Base-by-base conservation (phyloP, 2,113 vertebrate genomes). In the Lycocorax pyrrhopterus region DNA sequence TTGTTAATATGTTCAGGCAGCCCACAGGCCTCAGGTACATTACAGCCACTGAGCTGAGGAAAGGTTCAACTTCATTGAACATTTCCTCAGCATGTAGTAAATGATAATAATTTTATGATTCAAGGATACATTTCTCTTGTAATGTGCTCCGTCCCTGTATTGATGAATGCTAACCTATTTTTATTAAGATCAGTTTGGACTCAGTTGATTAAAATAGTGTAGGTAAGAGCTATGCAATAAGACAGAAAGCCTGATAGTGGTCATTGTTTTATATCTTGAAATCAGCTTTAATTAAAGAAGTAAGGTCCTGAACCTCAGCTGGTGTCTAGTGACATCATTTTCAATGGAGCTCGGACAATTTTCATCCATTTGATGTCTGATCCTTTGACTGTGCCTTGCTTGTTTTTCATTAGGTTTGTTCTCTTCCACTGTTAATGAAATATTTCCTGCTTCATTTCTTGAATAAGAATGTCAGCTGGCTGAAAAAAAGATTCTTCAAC, bases 171-270 rank as follows among this genome's bases (percentile, higher is more conserved):
- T 90, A 96, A 95, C 91, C 64, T 94, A 73, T 89, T 97, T 97
- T 97, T 91, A 92, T 96, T 94, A 96, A 96, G 94, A 87, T n/a
- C 41, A 84, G 16, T 91, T 87, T 89, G 84, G 47, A 74, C 18
- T 87, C 32, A 53, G 69, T 73, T 96, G 78, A 89, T 95, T 95
- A 95, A 93, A 71, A 56, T 25, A 94, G 14, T 8, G 4, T 63
- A 91, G 51, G 88, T 83, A 89, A 75, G 47, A 90, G 43, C 55
- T 71, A 71, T 1, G 2, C 49, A 96, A 84, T 90, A 96, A 93
- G 59, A 29, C 82, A 79, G 41, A 93, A 53, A 93, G 52, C 30
- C 39, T 89, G 75, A 83, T 78, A 89, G 80, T 84, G 58, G 43
- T 64, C 33, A 41, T 66, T 81, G n/a, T 41, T 71, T 95, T 60